Evolutionary conservation across 2,113 vertebrate species (phyloP).

Genomic region (Anser cygnoides): DNA sequence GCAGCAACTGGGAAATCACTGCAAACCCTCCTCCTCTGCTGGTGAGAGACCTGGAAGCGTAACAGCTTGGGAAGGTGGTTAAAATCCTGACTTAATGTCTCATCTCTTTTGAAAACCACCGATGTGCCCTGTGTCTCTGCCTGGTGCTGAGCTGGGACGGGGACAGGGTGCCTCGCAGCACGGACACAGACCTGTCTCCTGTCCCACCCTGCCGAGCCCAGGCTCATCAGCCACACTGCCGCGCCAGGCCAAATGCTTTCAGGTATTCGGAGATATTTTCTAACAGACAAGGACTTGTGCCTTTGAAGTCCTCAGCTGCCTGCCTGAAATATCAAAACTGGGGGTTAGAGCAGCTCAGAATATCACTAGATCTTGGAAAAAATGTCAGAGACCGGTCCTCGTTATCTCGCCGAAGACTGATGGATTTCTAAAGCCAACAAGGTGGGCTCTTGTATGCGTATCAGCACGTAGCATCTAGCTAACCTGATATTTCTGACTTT

Average conservation of each 20-base stretch:
- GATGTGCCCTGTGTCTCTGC: neutral
- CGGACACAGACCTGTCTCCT: neutral
- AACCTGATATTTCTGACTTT: neutral
- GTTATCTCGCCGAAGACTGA: neutral
- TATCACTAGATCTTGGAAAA: neutral
- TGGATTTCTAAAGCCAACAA: neutral
- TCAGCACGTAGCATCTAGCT: neutral
- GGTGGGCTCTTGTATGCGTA: neutral
- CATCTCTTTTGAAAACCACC: neutral
- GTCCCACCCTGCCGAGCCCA: rapidly evolving
- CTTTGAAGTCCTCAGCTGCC: neutral
- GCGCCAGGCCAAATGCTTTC: neutral
- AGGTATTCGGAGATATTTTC: neutral
- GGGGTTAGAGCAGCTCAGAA: neutral
- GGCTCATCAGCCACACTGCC: neutral
- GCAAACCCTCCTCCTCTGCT: neutral
- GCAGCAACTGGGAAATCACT: neutral
- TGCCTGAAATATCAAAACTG: neutral
- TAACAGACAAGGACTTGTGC: neutral
- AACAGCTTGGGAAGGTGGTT: neutral
- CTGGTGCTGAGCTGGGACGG: rapidly evolving
- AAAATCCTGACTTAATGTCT: neutral
- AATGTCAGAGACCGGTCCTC: neutral
- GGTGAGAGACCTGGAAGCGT: neutral
- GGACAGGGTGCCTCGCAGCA: neutral